phyloP scores from a whole-genome alignment of 2,113 vertebrate species.

The Myotis davidii region DNA sequence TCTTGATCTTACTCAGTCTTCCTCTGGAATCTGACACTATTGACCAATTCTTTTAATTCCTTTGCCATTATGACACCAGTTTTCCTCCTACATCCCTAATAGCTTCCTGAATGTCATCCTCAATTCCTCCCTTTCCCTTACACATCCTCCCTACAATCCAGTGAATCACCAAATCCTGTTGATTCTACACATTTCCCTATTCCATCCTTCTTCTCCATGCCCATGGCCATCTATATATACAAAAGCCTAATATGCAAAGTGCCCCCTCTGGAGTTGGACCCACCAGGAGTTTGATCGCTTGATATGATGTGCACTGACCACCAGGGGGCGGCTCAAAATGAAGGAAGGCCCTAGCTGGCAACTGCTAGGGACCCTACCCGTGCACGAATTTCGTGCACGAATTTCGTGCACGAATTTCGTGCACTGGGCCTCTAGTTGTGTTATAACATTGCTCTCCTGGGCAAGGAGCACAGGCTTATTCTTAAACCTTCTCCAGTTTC shows the following conservation, averaged over 20 bases:
- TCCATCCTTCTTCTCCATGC: neutral
- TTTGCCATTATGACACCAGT: neutral
- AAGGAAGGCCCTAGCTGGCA: too few relatives aligned
- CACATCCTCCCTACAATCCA: neutral
- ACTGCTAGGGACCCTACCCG: too few relatives aligned
- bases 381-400: too few relatives aligned
- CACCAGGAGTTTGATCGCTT: too few relatives aligned
- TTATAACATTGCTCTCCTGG: neutral
- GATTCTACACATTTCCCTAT: neutral
- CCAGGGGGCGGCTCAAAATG: too few relatives aligned
- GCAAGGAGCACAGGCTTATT: neutral
- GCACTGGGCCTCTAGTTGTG: neutral
- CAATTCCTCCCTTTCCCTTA: neutral
- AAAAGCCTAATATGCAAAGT: too few relatives aligned
- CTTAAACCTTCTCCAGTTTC: neutral
- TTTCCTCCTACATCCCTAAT: neutral
- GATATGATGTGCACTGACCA: too few relatives aligned
- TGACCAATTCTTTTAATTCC: constrained; percentile 5
- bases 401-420: too few relatives aligned
- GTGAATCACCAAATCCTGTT: constrained; percentile 27
- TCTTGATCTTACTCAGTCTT: constrained; percentile 11
- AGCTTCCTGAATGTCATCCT: constrained; percentile 27
- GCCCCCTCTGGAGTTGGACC: too few relatives aligned
- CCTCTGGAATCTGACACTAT: neutral
- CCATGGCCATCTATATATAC: too few relatives aligned